phyloP scores from a whole-genome alignment of 2,113 vertebrate genomes.

The Seriola rivoliana region DNA sequence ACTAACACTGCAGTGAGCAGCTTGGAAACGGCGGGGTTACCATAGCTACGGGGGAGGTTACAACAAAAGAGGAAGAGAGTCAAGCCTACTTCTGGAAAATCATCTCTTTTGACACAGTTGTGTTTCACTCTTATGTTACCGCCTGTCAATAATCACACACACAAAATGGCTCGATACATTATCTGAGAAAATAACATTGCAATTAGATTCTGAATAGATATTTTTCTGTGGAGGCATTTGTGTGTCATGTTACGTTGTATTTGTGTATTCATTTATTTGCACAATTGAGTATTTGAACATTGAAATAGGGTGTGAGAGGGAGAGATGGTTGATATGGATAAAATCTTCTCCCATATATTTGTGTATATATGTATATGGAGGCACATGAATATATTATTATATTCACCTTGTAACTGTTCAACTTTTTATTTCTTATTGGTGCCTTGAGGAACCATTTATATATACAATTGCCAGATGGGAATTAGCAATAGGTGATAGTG shows the following conservation, averaged over 20 bases:
- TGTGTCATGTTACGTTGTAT: neutral
- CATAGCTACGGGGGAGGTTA: conserved; percentile 75
- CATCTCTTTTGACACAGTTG: conserved; percentile 54
- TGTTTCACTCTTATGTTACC: neutral
- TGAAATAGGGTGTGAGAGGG: neutral
- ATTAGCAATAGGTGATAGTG: neutral
- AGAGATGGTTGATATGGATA: neutral
- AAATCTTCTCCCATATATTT: neutral
- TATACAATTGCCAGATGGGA: neutral
- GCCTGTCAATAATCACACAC: conserved; percentile 10
- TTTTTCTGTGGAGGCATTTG: neutral
- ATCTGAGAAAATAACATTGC: neutral
- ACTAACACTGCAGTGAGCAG: conserved; percentile 41
- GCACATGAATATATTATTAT: too few relatives aligned
- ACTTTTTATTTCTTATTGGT: too few relatives aligned
- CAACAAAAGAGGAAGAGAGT: conserved; percentile 61
- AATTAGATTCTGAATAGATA: neutral
- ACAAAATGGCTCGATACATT: neutral
- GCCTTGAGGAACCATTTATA: neutral
- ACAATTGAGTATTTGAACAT: neutral
- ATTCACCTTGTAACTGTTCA: too few relatives aligned
- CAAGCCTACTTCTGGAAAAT: conserved; percentile 67
- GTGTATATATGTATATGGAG: neutral
- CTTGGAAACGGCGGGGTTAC: conserved; percentile 67
- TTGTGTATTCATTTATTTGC: neutral